Evolutionary conservation across 2,888 invertebrate genomes (phyloP).

Genomic region (Drosophila vallismaia): DNA sequence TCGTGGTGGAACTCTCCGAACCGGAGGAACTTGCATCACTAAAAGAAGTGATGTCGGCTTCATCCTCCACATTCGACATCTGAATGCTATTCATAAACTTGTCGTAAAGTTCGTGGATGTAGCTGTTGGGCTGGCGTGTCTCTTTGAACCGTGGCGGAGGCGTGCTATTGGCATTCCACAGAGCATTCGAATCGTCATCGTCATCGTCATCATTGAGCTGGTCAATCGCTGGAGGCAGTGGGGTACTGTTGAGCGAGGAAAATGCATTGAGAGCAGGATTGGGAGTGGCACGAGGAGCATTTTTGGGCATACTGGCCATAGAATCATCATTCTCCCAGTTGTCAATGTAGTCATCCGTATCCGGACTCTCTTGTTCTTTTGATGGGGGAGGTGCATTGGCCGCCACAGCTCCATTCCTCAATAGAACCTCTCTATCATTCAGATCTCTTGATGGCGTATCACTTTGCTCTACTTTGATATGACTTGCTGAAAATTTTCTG

Average conservation of each 20-base stretch:
- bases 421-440: conserved; percentile 22
- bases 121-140: conserved; percentile 8
- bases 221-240: neutral
- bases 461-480: conserved; percentile 59
- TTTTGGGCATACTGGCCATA: conserved; percentile 69
- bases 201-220: conserved; percentile 46
- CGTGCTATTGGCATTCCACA: conserved; percentile 69
- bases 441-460: conserved; percentile 48
- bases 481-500: neutral
- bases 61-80: conserved; percentile 39
- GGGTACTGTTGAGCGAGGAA: neutral
- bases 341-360: conserved; percentile 83
- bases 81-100: conserved; percentile 83
- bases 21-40: conserved; percentile 64
- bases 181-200: conserved; percentile 67
- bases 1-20: conserved; percentile 47
- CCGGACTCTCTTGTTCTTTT: conserved; percentile 77
- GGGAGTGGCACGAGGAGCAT: conserved; percentile 5
- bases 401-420: conserved; percentile 39
- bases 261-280: conserved; percentile 4
- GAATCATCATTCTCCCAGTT: conserved; percentile 83
- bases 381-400: conserved; percentile 50
- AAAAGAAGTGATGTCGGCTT: conserved; percentile 46
- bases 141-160: conserved; percentile 61
- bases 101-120: conserved; percentile 82